These are phyloP conservation scores for Dasyprocta punctata DNA, from an alignment of 2,113 vertebrate species.

Conservation along the genomic window DNA sequence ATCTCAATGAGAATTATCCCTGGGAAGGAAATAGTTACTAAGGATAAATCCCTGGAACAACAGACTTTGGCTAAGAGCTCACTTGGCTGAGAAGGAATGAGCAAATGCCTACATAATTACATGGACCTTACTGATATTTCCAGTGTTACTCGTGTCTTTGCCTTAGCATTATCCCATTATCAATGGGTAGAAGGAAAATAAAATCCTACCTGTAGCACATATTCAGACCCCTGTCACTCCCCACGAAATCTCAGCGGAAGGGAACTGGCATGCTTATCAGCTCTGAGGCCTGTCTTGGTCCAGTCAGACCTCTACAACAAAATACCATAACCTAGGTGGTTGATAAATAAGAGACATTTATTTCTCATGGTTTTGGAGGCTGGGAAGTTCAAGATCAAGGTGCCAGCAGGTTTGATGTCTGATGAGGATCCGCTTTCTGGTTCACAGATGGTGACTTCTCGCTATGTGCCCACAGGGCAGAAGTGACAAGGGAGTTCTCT, in stretches of 20 bases:
- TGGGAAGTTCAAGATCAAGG: not conserved
- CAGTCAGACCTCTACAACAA: not conserved
- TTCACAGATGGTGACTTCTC: not conserved
- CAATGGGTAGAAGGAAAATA: not conserved
- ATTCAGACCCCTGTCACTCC: not conserved
- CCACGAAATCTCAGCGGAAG: not conserved
- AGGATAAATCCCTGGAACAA: conserved; percentile 21
- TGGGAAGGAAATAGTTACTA: conserved; percentile 1
- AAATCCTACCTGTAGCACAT: not conserved
- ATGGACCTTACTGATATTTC: not conserved
- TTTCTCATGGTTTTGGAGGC: not conserved
- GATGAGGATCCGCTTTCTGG: not conserved
- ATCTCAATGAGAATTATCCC: conserved; percentile 16
- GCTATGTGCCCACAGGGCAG: not conserved
- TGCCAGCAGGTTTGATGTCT: not conserved
- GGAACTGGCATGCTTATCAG: not conserved
- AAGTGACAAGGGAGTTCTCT: not conserved
- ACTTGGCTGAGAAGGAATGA: not conserved
- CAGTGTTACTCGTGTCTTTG: not conserved
- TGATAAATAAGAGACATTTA: not conserved
- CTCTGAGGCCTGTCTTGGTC: not conserved
- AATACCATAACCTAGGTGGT: not conserved
- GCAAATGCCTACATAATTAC: not conserved
- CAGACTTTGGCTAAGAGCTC: not conserved
- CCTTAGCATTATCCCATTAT: not conserved